Percentiles rank a stretch among this genome's conserved stretches.
phyloP scores from a whole-genome alignment of 2,113 vertebrate genomes.

The Empidonax alnorum region DNA sequence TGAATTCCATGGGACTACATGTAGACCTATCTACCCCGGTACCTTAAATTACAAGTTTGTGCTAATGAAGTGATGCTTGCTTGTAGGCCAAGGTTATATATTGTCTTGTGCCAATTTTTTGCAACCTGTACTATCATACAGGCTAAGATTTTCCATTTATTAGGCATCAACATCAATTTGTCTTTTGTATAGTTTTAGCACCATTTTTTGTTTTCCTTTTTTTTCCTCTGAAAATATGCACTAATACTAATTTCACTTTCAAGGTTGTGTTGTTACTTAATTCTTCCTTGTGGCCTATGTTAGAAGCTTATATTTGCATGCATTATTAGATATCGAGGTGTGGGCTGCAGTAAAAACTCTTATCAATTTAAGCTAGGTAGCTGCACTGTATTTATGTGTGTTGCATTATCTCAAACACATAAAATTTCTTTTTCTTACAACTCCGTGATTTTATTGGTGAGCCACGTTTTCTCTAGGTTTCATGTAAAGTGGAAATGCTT shows the following conservation, averaged over 20 bases:
- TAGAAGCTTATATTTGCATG: background rate
- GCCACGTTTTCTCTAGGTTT: background rate
- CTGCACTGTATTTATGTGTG: background rate
- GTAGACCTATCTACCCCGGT: background rate
- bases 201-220: background rate
- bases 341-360: background rate
- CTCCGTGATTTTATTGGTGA: background rate
- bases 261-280: background rate
- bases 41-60: background rate
- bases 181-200: background rate
- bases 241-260: background rate
- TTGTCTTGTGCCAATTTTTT: background rate
- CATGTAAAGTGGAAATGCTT: background rate
- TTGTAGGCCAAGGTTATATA: slow-evolving; percentile 23
- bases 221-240: background rate
- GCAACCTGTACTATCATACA: background rate
- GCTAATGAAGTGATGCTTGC: background rate
- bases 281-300: background rate
- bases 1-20: rapidly evolving
- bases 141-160: background rate
- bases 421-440: background rate
- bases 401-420: background rate
- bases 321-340: background rate
- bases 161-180: background rate
- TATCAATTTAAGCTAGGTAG: background rate